These are phyloP conservation scores for Passer montanus DNA, from an alignment of 2,113 vertebrate genomes.

Conservation along the genomic window DNA sequence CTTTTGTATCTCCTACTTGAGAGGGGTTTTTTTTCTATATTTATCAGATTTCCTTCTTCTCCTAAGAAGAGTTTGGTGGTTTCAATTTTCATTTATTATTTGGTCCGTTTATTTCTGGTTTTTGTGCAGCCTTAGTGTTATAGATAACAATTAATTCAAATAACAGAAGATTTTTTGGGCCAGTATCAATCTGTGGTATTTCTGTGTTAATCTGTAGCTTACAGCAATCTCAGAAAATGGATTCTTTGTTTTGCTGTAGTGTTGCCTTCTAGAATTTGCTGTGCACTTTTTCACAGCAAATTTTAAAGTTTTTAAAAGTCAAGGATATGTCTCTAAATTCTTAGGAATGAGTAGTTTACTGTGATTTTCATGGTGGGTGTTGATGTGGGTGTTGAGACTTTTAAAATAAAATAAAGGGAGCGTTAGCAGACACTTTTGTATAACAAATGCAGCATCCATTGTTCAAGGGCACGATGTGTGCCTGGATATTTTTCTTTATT, in stretches of 20 bases:
- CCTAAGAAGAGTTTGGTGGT: neutral
- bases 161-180: neutral
- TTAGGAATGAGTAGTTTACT: neutral
- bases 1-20: neutral
- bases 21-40: neutral
- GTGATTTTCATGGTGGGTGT: neutral
- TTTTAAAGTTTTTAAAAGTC: neutral
- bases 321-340: neutral
- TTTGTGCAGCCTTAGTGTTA: neutral
- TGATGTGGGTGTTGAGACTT: neutral
- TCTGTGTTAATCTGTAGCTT: neutral
- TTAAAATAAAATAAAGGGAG: neutral
- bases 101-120: neutral
- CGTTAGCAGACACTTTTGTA: neutral
- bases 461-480: neutral
- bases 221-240: neutral
- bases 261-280: neutral
- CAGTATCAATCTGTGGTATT: fast-evolving
- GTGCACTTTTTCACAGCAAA: neutral
- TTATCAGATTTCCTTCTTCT: neutral
- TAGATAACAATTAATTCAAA: neutral
- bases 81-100: neutral
- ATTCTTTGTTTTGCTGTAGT: neutral
- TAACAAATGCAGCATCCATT: neutral
- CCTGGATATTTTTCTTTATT: neutral